Base-by-base conservation (phyloP, 2,888 invertebrate genomes). In the Rotaria macrura region DNA sequence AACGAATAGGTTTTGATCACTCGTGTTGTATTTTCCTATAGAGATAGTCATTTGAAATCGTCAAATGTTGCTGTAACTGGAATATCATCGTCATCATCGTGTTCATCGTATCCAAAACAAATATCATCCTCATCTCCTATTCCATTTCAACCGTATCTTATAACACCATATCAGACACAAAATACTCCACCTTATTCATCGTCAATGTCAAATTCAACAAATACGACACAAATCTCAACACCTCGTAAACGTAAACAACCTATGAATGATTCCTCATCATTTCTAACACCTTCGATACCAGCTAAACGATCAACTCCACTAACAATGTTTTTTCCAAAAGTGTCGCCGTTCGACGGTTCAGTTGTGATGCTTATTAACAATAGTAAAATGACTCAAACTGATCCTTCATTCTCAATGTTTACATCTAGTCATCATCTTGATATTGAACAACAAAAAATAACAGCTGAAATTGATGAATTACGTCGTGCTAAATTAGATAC, bases 171-270 rank as follows among this genome's bases (percentile, higher is more conserved):
- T 25, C 79, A 72, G 1, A 38, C 72, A 23, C 72, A 72, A 38
- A 20, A 43, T 40, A 79, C 43, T 14, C 43, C 79, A 79, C 79
- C 79, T 43, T 79, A 40, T 43, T 79, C 79, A 79, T 79, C 79
- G n/a, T 79, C 79, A 12, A 43, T 43, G 79, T 79, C 79, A 10
- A 79, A 79, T n/a, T 79, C 79, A 43, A n/a, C 23, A 43, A 79
- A 43, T 25, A 43, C n/a, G 12, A 43, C 43, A 20, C 79, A 40
- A 79, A 9, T 34, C 12, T 34, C 34, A 17, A 65, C 65, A 17
- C 65, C 65, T 65, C 65, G 79, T 25, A 79, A 79, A 79, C 79
- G 79, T 79, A 79, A 74, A 79, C 79, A 79, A 79, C 23, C 79
- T 12, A 25, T 38, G 12, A 65, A 65, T 65, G 65, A 65, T 65